phyloP scores from a whole-genome alignment of 2,113 vertebrate genomes.

The Sula dactylatra region DNA sequence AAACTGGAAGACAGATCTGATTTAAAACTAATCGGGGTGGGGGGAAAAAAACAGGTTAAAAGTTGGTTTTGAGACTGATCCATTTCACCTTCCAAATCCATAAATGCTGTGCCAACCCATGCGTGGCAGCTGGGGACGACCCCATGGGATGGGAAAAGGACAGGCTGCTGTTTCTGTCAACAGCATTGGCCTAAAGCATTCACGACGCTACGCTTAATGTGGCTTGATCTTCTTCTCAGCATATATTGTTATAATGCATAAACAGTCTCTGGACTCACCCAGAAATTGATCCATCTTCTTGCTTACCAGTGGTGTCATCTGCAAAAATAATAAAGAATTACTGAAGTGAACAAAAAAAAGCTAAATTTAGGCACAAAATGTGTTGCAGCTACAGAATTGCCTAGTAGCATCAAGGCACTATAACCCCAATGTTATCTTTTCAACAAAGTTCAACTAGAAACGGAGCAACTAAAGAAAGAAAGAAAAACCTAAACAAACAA shows the following conservation, averaged over 20 bases:
- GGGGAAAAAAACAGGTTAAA: background rate
- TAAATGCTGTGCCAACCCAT: background rate
- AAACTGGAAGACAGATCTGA: background rate
- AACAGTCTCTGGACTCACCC: slow-evolving; percentile 52
- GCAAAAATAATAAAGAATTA: background rate
- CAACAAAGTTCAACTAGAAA: background rate
- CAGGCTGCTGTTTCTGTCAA: background rate
- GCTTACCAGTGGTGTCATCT: slow-evolving; percentile 70
- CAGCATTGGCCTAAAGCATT: background rate
- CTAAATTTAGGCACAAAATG: background rate
- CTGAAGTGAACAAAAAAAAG: background rate
- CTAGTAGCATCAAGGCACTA: background rate
- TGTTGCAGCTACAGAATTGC: background rate
- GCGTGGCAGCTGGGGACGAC: rapidly evolving
- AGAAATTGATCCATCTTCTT: slow-evolving; percentile 68
- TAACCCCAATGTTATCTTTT: background rate
- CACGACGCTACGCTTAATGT: rapidly evolving
- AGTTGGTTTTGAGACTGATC: background rate
- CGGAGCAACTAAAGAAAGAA: background rate
- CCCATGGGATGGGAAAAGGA: background rate
- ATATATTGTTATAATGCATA: background rate
- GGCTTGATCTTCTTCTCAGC: background rate
- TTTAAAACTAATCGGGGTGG: background rate
- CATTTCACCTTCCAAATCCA: background rate
- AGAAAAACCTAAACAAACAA: background rate